Conservation (phyloP, 2,113 vertebrate genomes). For the Catharus fuscescens region DNA sequence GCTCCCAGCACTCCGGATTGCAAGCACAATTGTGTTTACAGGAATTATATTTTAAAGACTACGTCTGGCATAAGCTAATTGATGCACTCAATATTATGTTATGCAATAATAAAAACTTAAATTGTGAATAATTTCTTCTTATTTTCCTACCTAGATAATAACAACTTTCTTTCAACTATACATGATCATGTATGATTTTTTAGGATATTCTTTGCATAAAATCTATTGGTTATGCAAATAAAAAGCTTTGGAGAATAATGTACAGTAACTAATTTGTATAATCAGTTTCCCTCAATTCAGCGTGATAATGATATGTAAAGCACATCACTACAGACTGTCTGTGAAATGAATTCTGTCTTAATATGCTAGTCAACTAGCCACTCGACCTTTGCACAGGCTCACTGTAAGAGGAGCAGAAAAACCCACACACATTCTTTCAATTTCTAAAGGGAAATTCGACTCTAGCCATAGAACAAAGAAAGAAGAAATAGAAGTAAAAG, state of each 20-base stretch:
- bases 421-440: constrained; percentile 81
- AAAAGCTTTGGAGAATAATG: constrained; percentile 47
- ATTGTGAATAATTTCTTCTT: background rate
- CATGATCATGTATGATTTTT: constrained; percentile 24
- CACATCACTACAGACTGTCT: constrained; percentile 56
- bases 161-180: constrained; percentile 42
- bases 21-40: constrained; percentile 26
- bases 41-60: constrained; percentile 18
- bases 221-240: constrained; percentile 57
- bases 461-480: constrained; percentile 85
- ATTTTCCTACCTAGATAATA: constrained; percentile 5
- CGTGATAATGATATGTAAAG: constrained; percentile 22
- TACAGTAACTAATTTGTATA: constrained; percentile 70
- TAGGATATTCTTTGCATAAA: constrained; percentile 63
- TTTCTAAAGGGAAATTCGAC: constrained; percentile 89
- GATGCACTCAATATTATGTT: background rate
- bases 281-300: constrained; percentile 51
- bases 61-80: background rate
- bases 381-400: constrained; percentile 68
- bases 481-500: constrained; percentile 84
- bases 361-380: constrained; percentile 70
- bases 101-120: constrained; percentile 16
- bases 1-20: background rate
- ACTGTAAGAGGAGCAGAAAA: constrained; percentile 68
- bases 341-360: constrained; percentile 70